Percentiles rank a stretch among this genome's conserved stretches.
Conservation (phyloP, 2,888 invertebrate genomes). For the Anarsia innoxiella region DNA sequence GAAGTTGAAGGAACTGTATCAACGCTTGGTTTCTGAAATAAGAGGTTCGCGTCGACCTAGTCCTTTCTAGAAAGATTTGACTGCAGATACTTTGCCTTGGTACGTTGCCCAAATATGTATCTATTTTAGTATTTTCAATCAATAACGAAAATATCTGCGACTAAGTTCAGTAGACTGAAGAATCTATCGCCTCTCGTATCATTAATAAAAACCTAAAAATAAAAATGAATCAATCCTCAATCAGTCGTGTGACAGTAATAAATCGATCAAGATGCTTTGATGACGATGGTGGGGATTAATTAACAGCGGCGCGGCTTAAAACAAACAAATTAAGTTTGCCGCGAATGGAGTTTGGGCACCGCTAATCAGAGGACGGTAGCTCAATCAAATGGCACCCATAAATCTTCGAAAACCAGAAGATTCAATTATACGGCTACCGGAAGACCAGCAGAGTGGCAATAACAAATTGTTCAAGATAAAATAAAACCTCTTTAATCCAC, state of each 20-base stretch:
- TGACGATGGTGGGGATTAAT: slow-evolving; percentile 21
- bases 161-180: too few species aligned
- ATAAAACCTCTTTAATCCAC: slow-evolving; percentile 65
- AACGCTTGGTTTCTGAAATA: too few species aligned
- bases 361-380: slow-evolving; percentile 67
- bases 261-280: slow-evolving; percentile 5
- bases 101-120: too few species aligned
- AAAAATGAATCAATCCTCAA: slow-evolving; percentile 4
- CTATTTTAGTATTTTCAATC: too few species aligned
- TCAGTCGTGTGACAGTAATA: not conserved
- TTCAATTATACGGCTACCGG: slow-evolving; percentile 72
- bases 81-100: too few species aligned
- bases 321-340: slow-evolving; percentile 35
- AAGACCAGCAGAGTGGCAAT: slow-evolving; percentile 64
- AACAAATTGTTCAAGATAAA: slow-evolving; percentile 73
- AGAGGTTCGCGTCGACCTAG: too few species aligned
- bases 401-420: slow-evolving; percentile 70
- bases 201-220: too few species aligned
- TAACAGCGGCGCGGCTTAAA: slow-evolving; percentile 19
- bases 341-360: slow-evolving; percentile 32
- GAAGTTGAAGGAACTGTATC: too few species aligned
- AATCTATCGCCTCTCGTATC: too few species aligned
- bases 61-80: too few species aligned
- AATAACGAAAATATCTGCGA: too few species aligned
- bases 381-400: slow-evolving; percentile 52